These are phyloP conservation scores for Paratilapia polleni DNA, from an alignment of 2,113 vertebrate species.

Conservation along the genomic window DNA sequence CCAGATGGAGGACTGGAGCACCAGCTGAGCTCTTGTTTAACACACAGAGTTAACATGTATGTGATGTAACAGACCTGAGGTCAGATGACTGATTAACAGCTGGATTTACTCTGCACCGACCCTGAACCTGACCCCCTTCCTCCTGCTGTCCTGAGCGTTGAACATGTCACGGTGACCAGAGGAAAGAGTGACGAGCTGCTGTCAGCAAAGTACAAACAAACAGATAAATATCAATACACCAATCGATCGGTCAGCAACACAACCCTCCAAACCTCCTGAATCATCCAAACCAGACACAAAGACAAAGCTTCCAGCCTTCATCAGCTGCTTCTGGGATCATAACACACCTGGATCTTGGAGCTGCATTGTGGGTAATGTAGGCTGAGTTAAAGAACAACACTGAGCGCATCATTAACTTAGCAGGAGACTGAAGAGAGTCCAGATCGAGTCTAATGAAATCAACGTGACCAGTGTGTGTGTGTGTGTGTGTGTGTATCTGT, in stretches of 20 bases:
- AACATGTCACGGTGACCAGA: background rate
- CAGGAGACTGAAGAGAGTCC: rapidly evolving
- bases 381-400: background rate
- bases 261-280: background rate
- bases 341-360: background rate
- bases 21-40: too few species aligned
- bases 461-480: background rate
- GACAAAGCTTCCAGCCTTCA: background rate
- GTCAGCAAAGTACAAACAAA: too few species aligned
- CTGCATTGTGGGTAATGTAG: background rate
- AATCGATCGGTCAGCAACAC: background rate
- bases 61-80: background rate
- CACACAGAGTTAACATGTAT: background rate
- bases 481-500: too few species aligned
- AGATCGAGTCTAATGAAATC: background rate
- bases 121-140: background rate
- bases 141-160: background rate
- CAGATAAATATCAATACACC: too few species aligned
- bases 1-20: background rate
- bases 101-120: background rate
- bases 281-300: background rate
- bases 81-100: conserved; percentile 5
- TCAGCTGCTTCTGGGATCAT: background rate
- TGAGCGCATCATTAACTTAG: background rate
- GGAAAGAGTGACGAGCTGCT: background rate